phyloP scores from a whole-genome alignment of 2,888 invertebrate species.

The Athripsodes cinereus region DNA sequence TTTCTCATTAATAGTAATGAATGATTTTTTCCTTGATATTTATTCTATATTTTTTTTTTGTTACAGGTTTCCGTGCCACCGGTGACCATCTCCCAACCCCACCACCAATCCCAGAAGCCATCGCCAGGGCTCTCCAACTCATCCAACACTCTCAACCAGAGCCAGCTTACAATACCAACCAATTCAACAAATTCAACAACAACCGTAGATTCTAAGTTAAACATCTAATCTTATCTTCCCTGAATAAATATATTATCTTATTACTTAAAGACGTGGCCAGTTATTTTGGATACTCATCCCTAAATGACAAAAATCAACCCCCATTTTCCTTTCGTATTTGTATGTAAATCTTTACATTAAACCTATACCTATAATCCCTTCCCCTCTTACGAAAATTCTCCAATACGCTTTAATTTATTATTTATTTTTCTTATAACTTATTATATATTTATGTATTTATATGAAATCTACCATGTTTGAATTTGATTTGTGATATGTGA shows the following conservation, averaged over 20 bases:
- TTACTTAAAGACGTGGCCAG: too few species aligned
- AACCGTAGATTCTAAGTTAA: constrained; percentile 23
- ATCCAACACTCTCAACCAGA: constrained; percentile 39
- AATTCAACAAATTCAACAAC: constrained; percentile 17
- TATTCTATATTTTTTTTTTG: not conserved
- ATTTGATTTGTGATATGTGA: constrained; percentile 1
- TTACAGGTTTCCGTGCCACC: constrained; percentile 54
- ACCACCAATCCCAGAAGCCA: constrained; percentile 56
- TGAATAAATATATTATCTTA: too few species aligned
- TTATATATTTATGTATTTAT: not conserved
- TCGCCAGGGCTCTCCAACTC: constrained; percentile 47
- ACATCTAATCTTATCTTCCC: not conserved
- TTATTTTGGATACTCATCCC: too few species aligned
- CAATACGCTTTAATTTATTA: too few species aligned
- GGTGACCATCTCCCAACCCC: constrained; percentile 59
- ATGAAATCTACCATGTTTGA: not conserved
- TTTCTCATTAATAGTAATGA: too few species aligned
- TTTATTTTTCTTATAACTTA: not conserved
- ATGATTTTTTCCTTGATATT: too few species aligned
- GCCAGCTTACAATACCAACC: constrained; percentile 35
- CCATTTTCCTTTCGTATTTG: too few species aligned
- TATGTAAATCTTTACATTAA: too few species aligned
- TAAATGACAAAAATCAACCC: too few species aligned
- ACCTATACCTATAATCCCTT: too few species aligned
- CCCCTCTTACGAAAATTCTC: too few species aligned